Evolutionary conservation across 1,140 invertebrate species (phyloP).

Genomic region (Drosophila melanogaster): DNA sequence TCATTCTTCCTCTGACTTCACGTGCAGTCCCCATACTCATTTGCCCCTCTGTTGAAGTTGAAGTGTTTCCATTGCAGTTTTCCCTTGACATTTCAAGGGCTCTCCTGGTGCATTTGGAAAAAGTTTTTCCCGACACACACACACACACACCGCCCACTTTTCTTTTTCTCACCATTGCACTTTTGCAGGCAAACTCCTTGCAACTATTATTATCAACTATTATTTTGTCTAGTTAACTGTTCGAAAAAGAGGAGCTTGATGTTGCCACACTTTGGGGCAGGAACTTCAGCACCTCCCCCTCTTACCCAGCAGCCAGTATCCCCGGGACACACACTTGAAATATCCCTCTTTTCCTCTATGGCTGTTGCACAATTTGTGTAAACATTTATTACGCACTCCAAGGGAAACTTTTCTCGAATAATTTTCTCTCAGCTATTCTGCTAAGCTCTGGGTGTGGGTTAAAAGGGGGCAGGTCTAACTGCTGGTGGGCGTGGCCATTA

Average conservation of each 20-base stretch:
- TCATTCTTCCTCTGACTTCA: slow-evolving; percentile 24
- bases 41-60: slow-evolving; percentile 10
- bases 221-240: slow-evolving; percentile 70
- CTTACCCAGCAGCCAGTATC: slow-evolving; percentile 3
- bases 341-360: neutral
- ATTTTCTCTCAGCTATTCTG: slow-evolving; percentile 48
- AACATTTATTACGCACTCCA: slow-evolving; percentile 75
- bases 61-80: slow-evolving; percentile 44
- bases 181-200: slow-evolving; percentile 48
- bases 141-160: neutral
- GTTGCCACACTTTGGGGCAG: slow-evolving; percentile 44
- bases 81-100: slow-evolving; percentile 48
- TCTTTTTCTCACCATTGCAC: slow-evolving; percentile 25
- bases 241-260: slow-evolving; percentile 53
- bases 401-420: slow-evolving; percentile 60
- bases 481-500: slow-evolving; percentile 27
- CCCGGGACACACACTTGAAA: slow-evolving; percentile 25
- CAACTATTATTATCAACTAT: slow-evolving; percentile 67
- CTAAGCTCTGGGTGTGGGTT: neutral
- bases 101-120: slow-evolving; percentile 38
- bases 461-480: neutral
- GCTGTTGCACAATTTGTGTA: slow-evolving; percentile 62
- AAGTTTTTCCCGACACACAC: slow-evolving; percentile 20
- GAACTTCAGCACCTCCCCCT: neutral
- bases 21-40: slow-evolving; percentile 9